phyloP scores from a whole-genome alignment of 2,797 vertebrate species.

The Lerista edwardsae region DNA sequence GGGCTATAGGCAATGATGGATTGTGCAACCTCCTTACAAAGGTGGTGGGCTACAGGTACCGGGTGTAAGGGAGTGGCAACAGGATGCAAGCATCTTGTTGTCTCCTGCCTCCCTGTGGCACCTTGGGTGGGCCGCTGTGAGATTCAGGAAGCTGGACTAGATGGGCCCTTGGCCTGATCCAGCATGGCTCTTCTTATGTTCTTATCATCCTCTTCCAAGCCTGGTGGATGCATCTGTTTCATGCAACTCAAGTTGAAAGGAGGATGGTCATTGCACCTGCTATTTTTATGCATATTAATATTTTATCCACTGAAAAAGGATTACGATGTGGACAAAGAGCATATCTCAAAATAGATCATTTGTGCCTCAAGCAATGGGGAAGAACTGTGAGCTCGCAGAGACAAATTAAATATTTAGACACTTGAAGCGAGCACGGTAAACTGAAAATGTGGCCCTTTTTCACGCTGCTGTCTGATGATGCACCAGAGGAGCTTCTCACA shows the following conservation, averaged over 20 bases:
- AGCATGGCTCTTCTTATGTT: too few relatives aligned
- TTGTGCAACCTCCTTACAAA: too few relatives aligned
- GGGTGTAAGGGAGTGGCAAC: too few relatives aligned
- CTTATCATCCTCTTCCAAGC: not conserved
- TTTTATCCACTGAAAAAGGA: conserved; percentile 6
- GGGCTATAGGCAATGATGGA: too few relatives aligned
- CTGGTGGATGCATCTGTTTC: not conserved
- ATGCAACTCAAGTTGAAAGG: not conserved
- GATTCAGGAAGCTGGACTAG: too few relatives aligned
- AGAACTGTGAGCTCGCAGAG: not conserved
- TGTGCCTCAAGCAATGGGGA: not conserved
- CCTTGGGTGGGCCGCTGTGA: too few relatives aligned
- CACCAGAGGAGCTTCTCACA: not conserved
- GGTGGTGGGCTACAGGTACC: too few relatives aligned
- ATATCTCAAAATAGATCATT: conserved; percentile 31
- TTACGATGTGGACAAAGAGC: conserved; percentile 3
- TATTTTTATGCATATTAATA: conserved; percentile 32
- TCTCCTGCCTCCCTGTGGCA: too few relatives aligned
- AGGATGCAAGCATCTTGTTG: too few relatives aligned
- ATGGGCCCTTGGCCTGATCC: too few relatives aligned
- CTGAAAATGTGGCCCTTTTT: conserved; percentile 9
- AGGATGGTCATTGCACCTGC: conserved; percentile 4
- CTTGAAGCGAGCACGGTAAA: not conserved
- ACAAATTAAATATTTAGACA: conserved; percentile 43
- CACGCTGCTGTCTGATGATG: not conserved